Base-by-base conservation (phyloP, 2,888 invertebrate species). In the Petrolisthes manimaculis region DNA sequence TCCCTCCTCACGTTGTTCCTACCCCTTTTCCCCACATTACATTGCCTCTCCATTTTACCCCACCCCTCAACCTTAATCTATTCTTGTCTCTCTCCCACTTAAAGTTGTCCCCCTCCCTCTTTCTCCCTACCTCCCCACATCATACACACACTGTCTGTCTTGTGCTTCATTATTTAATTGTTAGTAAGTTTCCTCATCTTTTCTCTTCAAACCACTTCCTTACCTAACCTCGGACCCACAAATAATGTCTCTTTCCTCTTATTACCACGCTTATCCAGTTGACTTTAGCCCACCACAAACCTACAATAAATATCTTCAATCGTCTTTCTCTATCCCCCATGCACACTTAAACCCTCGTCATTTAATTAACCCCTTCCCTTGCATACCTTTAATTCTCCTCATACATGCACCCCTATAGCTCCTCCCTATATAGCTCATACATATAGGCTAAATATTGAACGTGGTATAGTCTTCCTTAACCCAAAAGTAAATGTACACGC, bases 1-100 rank as follows among this genome's bases (percentile, higher is more conserved):
- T 18, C 24, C 71, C 6, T 4, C 71, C 24, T 18, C 5, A 14
- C 24, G 21, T 71, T 18, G 71, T 18, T 5, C 71, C 24, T 18
- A 5, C 18, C 24, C 71, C 6, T 18, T 8, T 18, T 6, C 71
- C 24, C 18, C 24, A 6, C 24, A 1, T 71, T 2, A 6, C 18
- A 21, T 24, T 14, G 6, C 71, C 24, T 18, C 18, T 24, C 24
- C 18, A 14, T 24, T 71, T 18, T 18, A n/a, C 0, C 18, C 24
- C 18, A 3, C 71, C 24, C 18, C 24, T 6, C 18, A 8, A 8
- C 24, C 67, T 67, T 18, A 6, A n/a, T 71, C 71, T 71, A 24
- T 24, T 51, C 51, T 51, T 75, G 37, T 75, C 75, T 75, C 75
- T 75, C 75, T 24, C 75, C 51, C 75, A 37, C 75, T 75, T 51